Percentiles rank a stretch among this genome's conserved stretches.
Conservation (phyloP, 2,113 vertebrate genomes). For the Cavia porcellus region DNA sequence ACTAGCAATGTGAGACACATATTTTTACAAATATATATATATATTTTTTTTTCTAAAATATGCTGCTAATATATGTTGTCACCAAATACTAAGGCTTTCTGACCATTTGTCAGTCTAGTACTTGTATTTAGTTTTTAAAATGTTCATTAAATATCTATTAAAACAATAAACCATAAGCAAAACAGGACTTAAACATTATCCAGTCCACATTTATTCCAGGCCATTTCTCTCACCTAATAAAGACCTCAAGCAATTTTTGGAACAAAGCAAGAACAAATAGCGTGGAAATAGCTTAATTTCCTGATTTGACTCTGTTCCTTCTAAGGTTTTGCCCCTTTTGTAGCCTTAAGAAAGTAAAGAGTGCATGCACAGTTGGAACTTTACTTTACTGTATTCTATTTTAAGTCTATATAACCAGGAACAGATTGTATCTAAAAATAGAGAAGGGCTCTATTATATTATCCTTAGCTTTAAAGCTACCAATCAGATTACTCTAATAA, state of each 20-base stretch:
- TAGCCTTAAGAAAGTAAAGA: not conserved
- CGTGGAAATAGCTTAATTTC: not conserved
- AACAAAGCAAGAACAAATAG: conserved; percentile 1
- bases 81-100: not conserved
- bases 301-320: not conserved
- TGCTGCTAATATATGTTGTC: not conserved
- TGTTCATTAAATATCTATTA: not conserved
- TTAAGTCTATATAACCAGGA: conserved; percentile 19
- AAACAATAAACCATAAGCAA: not conserved
- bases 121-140: conserved; percentile 24
- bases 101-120: not conserved
- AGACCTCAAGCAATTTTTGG: not conserved
- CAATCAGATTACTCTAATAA: conserved; percentile 17
- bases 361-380: not conserved
- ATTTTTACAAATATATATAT: not conserved
- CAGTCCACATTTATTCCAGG: not conserved
- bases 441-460: conserved; percentile 47
- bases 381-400: conserved; percentile 63
- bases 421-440: conserved; percentile 68
- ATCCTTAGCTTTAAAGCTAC: conserved; percentile 61
- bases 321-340: not conserved
- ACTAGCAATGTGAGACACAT: not conserved
- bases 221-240: not conserved
- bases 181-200: not conserved
- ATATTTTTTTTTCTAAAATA: not conserved